phyloP scores from a whole-genome alignment of 2,888 invertebrate genomes.

The Pseudococcus jackbeardsleyi region DNA sequence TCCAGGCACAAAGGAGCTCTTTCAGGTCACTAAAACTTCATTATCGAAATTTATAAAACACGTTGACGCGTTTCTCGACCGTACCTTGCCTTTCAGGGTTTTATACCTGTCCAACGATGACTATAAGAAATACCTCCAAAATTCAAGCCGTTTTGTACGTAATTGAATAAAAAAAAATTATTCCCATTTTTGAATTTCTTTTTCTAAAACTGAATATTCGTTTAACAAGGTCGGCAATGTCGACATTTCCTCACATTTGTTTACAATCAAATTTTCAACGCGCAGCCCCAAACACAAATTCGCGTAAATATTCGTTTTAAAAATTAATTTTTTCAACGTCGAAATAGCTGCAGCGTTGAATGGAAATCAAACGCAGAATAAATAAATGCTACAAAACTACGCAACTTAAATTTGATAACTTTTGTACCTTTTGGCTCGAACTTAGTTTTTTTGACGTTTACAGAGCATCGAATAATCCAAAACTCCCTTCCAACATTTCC shows the following conservation, averaged over 20 bases:
- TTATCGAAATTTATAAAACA: neutral
- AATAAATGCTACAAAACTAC: neutral
- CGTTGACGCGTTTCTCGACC: neutral
- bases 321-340: neutral
- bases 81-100: neutral
- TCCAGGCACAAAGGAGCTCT: neutral
- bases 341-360: neutral
- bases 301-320: neutral
- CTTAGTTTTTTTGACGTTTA: neutral
- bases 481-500: conserved; percentile 9
- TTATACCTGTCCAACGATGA: neutral
- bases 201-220: neutral
- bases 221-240: no score
- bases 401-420: conserved; percentile 4
- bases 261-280: neutral
- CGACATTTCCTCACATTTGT: neutral
- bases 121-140: neutral
- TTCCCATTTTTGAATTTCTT: neutral
- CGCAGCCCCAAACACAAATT: neutral
- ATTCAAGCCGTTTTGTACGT: neutral
- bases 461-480: neutral
- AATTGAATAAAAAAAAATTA: conserved; percentile 11
- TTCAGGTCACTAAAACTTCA: conserved; percentile 3
- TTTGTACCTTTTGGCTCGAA: neutral
- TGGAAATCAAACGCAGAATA: neutral